phyloP scores from a whole-genome alignment of 2,888 invertebrate species.

The Anorthoa munda region DNA sequence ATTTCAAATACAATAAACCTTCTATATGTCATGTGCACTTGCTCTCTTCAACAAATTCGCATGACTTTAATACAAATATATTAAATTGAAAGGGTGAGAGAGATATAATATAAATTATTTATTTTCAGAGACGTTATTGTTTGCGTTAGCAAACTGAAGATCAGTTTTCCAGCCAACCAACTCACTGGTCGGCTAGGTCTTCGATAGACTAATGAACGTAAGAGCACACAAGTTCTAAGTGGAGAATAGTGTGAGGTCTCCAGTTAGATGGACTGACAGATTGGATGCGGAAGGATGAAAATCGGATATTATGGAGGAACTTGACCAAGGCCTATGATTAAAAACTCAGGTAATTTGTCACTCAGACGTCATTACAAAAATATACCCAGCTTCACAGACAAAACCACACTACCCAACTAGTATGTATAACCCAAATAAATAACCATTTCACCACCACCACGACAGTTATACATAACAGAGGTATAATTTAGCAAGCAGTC shows the following conservation, averaged over 20 bases:
- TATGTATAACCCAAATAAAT: constrained; percentile 41
- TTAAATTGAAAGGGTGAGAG: constrained; percentile 3
- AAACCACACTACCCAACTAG: background rate
- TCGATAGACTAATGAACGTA: background rate
- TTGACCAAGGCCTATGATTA: background rate
- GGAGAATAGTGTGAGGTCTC: background rate
- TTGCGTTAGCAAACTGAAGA: background rate
- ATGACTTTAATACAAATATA: background rate
- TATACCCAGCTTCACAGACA: background rate
- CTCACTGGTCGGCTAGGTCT: background rate
- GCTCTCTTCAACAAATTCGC: constrained; percentile 21
- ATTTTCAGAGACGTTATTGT: background rate
- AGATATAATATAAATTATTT: background rate
- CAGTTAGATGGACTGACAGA: background rate
- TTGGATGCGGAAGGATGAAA: background rate
- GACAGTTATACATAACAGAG: constrained; percentile 45
- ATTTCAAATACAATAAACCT: constrained; percentile 23
- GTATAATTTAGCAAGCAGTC: constrained; percentile 67
- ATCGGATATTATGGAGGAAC: background rate
- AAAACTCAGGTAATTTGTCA: background rate
- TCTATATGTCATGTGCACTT: background rate
- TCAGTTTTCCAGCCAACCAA: background rate
- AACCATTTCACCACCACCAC: constrained; percentile 27
- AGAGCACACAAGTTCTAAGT: background rate
- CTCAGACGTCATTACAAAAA: background rate